A percentile compares a stretch with the other conserved stretches of the same genome.
Conservation (phyloP, 2,888 invertebrate species). For the Augiades crinisus region DNA sequence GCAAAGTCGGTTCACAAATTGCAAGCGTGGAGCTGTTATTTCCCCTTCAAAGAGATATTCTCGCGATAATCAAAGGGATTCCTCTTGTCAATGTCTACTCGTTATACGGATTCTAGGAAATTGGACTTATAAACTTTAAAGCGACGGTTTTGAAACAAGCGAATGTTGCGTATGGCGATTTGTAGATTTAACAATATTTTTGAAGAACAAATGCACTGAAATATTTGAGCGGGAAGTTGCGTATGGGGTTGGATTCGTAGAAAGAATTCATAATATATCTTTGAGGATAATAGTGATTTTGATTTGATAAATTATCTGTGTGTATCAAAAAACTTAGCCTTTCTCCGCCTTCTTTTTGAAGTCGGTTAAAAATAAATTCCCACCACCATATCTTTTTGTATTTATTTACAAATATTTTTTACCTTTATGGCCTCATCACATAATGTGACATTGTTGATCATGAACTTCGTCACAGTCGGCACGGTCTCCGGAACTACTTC, state of each 20-base stretch:
- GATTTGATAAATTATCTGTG: no score
- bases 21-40: conserved; percentile 21
- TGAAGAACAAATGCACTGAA: background rate
- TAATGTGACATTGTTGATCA: conserved; percentile 55
- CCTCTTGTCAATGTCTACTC: conserved; percentile 25
- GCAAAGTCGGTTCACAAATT: conserved; percentile 15
- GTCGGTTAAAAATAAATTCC: no score
- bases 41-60: conserved; percentile 26
- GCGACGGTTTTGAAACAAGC: conserved; percentile 12
- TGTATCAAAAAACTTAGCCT: no score
- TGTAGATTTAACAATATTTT: background rate
- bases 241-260: no score
- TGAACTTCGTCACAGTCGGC: conserved; percentile 48
- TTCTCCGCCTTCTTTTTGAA: no score
- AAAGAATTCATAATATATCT: no score
- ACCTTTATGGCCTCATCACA: conserved; percentile 63
- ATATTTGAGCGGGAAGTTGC: no score
- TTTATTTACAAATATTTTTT: no score
- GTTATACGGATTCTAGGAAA: conserved; percentile 23
- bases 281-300: no score
- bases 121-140: conserved; percentile 25
- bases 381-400: no score
- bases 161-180: background rate
- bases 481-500: conserved; percentile 38
- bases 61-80: conserved; percentile 25